phyloP scores from a whole-genome alignment of 2,888 invertebrate genomes.

The Cheiracanthium punctorium region DNA sequence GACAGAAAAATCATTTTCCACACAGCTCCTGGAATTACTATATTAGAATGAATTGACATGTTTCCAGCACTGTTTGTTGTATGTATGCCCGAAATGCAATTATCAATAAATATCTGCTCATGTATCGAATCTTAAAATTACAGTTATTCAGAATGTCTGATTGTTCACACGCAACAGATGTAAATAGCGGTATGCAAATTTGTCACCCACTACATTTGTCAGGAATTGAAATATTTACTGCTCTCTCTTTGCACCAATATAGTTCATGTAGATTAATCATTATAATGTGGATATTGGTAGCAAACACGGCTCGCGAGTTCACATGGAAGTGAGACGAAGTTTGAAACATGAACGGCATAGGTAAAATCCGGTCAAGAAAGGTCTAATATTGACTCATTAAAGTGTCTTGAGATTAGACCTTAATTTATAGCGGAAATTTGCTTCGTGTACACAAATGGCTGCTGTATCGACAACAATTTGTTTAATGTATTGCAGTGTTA shows the following conservation, averaged over 20 bases:
- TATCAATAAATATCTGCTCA: not conserved
- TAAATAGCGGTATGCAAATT: not conserved
- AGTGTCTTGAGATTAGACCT: not conserved
- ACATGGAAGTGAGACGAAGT: not conserved
- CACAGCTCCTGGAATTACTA: no score
- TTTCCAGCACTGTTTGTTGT: no score
- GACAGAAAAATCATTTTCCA: no score
- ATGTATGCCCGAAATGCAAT: not conserved
- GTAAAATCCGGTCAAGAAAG: not conserved
- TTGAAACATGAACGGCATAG: not conserved
- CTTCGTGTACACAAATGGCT: no score
- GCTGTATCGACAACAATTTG: no score
- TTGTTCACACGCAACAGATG: not conserved
- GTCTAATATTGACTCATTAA: not conserved
- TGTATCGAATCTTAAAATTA: not conserved
- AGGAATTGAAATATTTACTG: not conserved
- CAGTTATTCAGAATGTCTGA: not conserved
- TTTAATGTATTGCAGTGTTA: no score
- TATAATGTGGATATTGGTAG: not conserved
- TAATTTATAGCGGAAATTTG: no score
- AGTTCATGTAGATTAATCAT: not conserved
- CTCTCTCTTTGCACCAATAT: not conserved
- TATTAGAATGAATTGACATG: no score
- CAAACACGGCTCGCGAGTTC: not conserved
- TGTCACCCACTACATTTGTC: not conserved